Conservation (phyloP, 2,797 vertebrate species). For the Luscinia megarhynchos region DNA sequence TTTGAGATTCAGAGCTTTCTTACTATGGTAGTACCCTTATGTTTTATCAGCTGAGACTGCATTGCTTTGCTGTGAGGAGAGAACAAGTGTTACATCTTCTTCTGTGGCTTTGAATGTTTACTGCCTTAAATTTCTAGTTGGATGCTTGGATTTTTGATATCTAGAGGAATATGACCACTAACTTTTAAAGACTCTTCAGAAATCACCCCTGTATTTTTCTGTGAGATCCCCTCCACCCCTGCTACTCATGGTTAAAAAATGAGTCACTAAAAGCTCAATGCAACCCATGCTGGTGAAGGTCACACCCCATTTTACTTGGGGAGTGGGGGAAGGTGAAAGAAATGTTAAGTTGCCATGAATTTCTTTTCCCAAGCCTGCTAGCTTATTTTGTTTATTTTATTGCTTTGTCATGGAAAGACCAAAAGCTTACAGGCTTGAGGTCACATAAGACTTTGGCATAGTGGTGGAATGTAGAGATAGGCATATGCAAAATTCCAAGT, state of each 20-base stretch:
- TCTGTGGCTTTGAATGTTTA: not conserved
- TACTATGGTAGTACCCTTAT: not conserved
- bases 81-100: not conserved
- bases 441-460: not conserved
- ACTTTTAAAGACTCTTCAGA: not conserved
- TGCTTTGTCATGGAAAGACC: not conserved
- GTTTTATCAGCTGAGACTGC: not conserved
- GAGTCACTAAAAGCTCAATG: not conserved
- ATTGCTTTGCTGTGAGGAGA: not conserved
- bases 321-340: not conserved
- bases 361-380: not conserved
- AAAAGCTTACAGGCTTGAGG: not conserved
- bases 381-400: not conserved
- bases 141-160: not conserved
- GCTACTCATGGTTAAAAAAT: not conserved
- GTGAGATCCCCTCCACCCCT: too few relatives aligned
- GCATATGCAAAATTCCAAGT: not conserved
- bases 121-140: not conserved
- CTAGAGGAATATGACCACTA: not conserved
- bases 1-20: not conserved
- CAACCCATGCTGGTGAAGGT: not conserved
- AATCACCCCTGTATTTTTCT: not conserved
- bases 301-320: not conserved
- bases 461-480: not conserved
- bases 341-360: not conserved